Conservation (phyloP, 2,113 vertebrate genomes). For the Ramphastos sulfuratus region DNA sequence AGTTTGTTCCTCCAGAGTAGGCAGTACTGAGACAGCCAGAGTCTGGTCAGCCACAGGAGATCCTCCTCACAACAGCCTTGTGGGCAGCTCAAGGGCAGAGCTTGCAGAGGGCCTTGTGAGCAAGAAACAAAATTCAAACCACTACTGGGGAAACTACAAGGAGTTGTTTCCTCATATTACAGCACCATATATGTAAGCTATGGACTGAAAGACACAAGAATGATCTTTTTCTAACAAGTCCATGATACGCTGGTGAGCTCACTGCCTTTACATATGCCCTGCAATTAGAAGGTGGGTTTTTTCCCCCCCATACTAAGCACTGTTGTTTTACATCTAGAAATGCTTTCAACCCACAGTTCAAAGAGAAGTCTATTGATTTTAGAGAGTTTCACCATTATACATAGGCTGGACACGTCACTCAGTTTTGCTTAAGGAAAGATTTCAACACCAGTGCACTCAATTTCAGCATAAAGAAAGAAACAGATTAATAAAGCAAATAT, state of each 20-base stretch:
- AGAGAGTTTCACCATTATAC: neutral
- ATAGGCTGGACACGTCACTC: neutral
- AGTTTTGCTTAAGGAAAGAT: neutral
- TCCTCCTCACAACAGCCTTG: neutral
- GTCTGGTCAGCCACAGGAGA: neutral
- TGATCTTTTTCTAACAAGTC: neutral
- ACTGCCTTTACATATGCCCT: neutral
- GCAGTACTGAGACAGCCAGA: accelerated
- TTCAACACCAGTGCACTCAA: neutral
- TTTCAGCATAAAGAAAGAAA: neutral
- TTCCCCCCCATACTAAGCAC: neutral
- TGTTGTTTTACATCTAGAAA: neutral
- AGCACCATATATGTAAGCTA: neutral
- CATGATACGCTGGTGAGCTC: neutral
- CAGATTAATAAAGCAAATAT: neutral
- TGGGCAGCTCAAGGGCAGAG: neutral
- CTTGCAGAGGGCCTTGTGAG: neutral
- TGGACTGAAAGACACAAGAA: neutral
- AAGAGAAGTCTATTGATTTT: neutral
- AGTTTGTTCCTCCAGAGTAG: neutral
- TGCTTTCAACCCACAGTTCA: neutral
- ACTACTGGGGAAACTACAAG: neutral
- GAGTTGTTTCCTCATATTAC: neutral
- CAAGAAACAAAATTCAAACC: neutral
- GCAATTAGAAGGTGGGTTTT: neutral